Evolutionary conservation across 2,888 invertebrate species (phyloP), one percentile per base, ranked within the genome.

Genomic region (Polyommatus iphigenia): DNA sequence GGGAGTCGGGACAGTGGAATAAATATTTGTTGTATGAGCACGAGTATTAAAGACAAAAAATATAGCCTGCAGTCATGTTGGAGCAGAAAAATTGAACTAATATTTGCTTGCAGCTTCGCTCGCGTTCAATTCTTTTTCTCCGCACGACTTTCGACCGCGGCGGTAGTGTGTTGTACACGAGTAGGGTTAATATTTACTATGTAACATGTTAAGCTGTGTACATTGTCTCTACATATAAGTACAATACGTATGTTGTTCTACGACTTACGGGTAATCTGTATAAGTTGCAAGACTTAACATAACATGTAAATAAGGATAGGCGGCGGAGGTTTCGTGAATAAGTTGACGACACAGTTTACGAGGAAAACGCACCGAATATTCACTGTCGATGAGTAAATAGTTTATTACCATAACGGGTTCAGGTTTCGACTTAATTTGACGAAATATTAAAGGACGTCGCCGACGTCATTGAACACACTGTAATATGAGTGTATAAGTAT

Each of bases 101-200:
- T 15, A 29, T 15, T 13, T 67, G 29, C 67, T 29, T 6, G 29
- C 32, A 67, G 29, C 32, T 67, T 67, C 67, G 67, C 67, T 67
- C 67, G 29, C 67, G 67, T 67, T 67, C 29, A 67, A 67, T 29
- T 67, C 67, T 67, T 67, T 67, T 67, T 67, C 67, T 29, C 67
- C 29, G 67, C 24, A 29, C 10, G 24, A 67, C 2, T 8, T n/a
- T 59, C 62, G 62, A 10, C 20, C 24, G 59, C 24, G 62, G 24
- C 24, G 24, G 59, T 2, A 20, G 59, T 59, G 3, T 59, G 59
- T 59, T 15, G n/a, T n/a, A 13, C 13, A 50, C 13, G 50, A 13
- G 15, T 50, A 50, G 50, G 15, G 50, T 15, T 50, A 50, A 50
- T 50, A 50, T 50, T 50, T 15, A 50, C 50, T 50, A 13, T 50